phyloP scores from a whole-genome alignment of 2,113 vertebrate genomes.

The Lampris incognitus region DNA sequence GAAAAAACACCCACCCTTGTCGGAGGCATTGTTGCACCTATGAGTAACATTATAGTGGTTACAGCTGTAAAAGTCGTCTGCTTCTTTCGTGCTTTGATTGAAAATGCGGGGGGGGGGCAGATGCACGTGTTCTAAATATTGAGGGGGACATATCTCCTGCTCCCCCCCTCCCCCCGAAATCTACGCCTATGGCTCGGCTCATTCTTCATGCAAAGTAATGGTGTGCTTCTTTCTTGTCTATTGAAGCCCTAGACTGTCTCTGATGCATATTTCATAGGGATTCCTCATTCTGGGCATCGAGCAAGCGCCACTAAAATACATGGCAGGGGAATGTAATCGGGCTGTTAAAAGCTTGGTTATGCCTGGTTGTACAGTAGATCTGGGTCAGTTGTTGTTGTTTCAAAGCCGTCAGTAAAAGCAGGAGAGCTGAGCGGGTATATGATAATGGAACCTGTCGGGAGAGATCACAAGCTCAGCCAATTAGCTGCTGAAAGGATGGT shows the following conservation, averaged over 20 bases:
- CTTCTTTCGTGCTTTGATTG: too few species aligned
- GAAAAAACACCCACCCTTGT: too few species aligned
- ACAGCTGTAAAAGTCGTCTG: too few species aligned
- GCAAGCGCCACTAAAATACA: constrained; percentile 34
- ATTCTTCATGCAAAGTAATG: constrained; percentile 2
- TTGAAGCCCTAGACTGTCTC: background rate
- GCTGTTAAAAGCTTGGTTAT: constrained; percentile 19
- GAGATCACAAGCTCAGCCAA: constrained; percentile 73
- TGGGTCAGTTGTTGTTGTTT: constrained; percentile 57
- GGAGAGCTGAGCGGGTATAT: constrained; percentile 45
- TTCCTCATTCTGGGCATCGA: constrained; percentile 20
- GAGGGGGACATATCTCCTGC: too few species aligned
- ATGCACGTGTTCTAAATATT: too few species aligned
- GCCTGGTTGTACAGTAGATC: constrained; percentile 33
- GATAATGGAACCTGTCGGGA: constrained; percentile 62
- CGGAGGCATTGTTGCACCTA: too few species aligned
- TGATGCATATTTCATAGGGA: constrained; percentile 27
- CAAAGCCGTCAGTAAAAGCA: constrained; percentile 61
- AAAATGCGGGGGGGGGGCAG: too few species aligned
- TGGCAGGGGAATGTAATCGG: constrained; percentile 17
- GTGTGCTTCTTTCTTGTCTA: background rate
- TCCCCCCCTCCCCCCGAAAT: too few species aligned
- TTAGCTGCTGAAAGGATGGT: constrained; percentile 70
- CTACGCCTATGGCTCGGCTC: background rate
- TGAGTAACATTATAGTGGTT: too few species aligned